phyloP scores from a whole-genome alignment of 2,797 vertebrate species.

The Botia almorhae region DNA sequence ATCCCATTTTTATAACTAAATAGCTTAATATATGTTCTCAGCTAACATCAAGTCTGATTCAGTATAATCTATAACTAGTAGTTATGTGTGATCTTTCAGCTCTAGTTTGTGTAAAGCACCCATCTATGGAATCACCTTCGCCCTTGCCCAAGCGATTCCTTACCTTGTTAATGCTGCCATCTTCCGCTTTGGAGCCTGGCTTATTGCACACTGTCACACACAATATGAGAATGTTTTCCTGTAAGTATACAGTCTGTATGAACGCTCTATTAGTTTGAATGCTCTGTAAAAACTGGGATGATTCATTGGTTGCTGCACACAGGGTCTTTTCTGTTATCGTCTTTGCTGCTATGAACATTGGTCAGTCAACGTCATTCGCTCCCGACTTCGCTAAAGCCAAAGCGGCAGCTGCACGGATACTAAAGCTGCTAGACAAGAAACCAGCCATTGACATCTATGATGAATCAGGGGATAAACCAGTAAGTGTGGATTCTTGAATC shows the following conservation, averaged over 20 bases:
- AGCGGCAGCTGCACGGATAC: slow-evolving; percentile 70
- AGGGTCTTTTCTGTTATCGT: slow-evolving; percentile 75
- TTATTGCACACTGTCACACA: slow-evolving; percentile 72
- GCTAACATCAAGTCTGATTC: background rate
- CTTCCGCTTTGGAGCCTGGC: slow-evolving; percentile 79
- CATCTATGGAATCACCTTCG: slow-evolving; percentile 65
- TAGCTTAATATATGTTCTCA: background rate
- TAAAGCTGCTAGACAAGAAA: slow-evolving; percentile 70
- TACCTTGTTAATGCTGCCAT: slow-evolving; percentile 69
- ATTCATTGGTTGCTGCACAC: background rate
- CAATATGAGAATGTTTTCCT: slow-evolving; percentile 77
- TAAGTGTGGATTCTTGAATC: slow-evolving; percentile 55
- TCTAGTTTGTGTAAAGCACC: slow-evolving; percentile 68
- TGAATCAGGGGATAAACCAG: slow-evolving; percentile 73
- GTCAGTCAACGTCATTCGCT: slow-evolving; percentile 72
- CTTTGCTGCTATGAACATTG: slow-evolving; percentile 75
- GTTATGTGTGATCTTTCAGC: slow-evolving; percentile 60
- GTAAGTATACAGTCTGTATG: slow-evolving; percentile 66
- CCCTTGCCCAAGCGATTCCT: slow-evolving; percentile 62
- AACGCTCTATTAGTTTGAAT: background rate
- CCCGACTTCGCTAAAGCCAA: slow-evolving; percentile 78
- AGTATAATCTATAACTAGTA: background rate
- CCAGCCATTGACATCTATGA: slow-evolving; percentile 75
- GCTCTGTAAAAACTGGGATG: background rate
- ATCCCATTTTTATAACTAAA: background rate